Base-by-base conservation (phyloP, 2,113 vertebrate genomes). In the Megaleporinus macrocephalus region DNA sequence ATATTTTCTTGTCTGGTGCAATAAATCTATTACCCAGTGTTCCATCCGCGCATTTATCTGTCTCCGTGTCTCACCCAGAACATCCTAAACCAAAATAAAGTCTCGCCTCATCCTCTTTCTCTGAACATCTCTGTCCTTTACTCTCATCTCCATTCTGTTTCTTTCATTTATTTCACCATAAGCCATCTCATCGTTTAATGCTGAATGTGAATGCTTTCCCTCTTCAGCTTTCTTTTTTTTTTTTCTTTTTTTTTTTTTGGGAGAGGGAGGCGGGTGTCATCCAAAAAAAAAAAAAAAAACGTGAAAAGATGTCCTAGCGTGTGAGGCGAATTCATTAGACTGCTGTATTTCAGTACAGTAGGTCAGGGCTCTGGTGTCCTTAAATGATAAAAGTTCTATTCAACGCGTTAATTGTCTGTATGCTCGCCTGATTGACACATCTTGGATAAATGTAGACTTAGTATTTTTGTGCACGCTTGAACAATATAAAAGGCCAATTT, bases 401-500 rank as follows among this genome's bases (percentile, higher is more conserved):
- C 92, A 92, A 90, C 29, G 84, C 88, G 87, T 90, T 94, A 93
- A 95, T 95, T 94, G 93, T 94, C 93, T 92, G 90, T 90, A 91
- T 92, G 91, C 90, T 57, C 74, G 68, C 87, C 89, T 93, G 93
- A 94, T 92, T 94, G 93, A 94, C 93, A 92, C 86, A 90, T 90
- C 92, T 88, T 83, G 91, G 91, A 93, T 94, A 93, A 94, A 94
- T 91, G 92, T 90, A 92, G 90, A 94, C 93, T 94, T 93, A 92
- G 91, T 94, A 93, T 93, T 93, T 93, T 93, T 91, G 89, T 91
- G 90, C 91, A 94, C 91, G 91, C 92, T 90, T 83, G 86, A 90
- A 91, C 93, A 91, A 93, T 91, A 93, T 91, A 92, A 94, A 94
- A 93, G 92, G 90, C 89, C 90, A 92, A 93, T 93, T 93, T 93